These are phyloP conservation scores for Myathropa florea DNA, from an alignment of 2,888 invertebrate genomes.

Conservation along the genomic window DNA sequence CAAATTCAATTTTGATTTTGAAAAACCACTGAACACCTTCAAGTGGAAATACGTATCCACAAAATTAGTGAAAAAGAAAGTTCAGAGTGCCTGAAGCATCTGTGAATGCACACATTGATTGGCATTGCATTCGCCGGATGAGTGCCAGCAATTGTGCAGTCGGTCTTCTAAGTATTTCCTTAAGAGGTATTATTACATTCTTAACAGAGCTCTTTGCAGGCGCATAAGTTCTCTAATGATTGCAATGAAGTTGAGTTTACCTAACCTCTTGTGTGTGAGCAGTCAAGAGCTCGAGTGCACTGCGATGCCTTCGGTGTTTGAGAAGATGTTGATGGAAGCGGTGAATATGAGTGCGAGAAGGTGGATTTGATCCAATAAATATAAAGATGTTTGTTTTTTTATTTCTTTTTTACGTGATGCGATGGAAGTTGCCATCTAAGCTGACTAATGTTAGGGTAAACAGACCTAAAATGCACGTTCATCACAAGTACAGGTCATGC, in stretches of 20 bases:
- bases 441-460: no score
- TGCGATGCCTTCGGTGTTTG: neutral
- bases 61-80: neutral
- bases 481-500: no score
- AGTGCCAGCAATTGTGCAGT: neutral
- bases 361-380: neutral
- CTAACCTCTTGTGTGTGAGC: neutral
- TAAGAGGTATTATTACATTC: neutral
- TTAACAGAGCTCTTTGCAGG: neutral
- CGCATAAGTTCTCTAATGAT: neutral
- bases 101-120: neutral
- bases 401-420: no score
- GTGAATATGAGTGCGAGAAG: neutral
- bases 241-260: neutral
- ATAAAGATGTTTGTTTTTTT: neutral
- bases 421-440: no score
- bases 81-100: neutral
- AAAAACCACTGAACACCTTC: neutral
- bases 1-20: neutral
- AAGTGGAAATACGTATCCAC: neutral
- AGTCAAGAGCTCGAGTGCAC: neutral
- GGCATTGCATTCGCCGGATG: neutral
- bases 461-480: no score
- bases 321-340: neutral
- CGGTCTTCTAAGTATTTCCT: neutral